phyloP scores from a whole-genome alignment of 2,113 vertebrate genomes.

The Seriola dumerili region DNA sequence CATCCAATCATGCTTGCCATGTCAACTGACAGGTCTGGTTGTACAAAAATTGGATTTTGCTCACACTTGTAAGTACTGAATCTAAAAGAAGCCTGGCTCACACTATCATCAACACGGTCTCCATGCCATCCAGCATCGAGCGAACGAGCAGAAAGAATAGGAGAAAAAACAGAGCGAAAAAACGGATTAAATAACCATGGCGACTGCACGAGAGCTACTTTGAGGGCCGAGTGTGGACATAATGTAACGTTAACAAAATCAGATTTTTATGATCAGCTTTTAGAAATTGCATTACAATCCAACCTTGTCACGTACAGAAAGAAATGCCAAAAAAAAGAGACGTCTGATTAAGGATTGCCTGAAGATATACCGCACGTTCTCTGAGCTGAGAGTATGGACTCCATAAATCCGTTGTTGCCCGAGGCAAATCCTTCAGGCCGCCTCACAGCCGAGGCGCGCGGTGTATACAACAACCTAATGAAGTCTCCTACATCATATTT shows the following conservation, averaged over 20 bases:
- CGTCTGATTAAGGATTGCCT: background rate
- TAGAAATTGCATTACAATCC: background rate
- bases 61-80: constrained; percentile 23
- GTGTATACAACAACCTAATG: constrained; percentile 28
- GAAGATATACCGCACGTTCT: background rate
- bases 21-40: constrained; percentile 48
- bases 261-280: background rate
- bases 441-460: constrained; percentile 7
- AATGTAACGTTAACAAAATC: constrained; percentile 14
- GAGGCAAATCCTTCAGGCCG: constrained; percentile 29
- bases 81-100: constrained; percentile 26
- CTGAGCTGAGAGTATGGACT: constrained; percentile 11
- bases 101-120: constrained; percentile 3
- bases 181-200: constrained; percentile 1
- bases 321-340: background rate
- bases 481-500: constrained; percentile 47
- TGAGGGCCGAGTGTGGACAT: background rate
- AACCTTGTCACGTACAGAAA: background rate
- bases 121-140: background rate
- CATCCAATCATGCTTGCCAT: constrained; percentile 42
- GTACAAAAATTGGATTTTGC: constrained; percentile 33
- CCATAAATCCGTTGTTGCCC: constrained; percentile 34
- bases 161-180: background rate
- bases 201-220: background rate
- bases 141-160: background rate